Evolutionary conservation across 2,888 invertebrate species (phyloP).

Genomic region (Taenaris catops): DNA sequence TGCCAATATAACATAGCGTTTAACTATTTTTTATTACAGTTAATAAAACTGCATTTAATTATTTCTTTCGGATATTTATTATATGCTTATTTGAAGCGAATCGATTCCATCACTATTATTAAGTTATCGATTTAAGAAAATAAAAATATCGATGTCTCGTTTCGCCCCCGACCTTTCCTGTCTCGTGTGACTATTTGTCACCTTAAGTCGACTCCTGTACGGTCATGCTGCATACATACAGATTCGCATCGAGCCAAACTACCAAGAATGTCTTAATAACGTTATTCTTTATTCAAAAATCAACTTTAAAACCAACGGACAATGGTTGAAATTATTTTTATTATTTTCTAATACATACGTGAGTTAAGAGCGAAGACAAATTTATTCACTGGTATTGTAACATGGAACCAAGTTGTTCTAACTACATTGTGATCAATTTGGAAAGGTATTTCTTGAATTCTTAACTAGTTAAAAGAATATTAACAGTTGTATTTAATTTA

Average conservation of each 20-base stretch:
- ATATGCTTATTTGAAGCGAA: no score
- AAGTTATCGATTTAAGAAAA: slow-evolving; percentile 67
- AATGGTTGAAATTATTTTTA: slow-evolving; percentile 28
- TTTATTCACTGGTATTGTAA: slow-evolving; percentile 61
- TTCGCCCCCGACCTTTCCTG: slow-evolving; percentile 63
- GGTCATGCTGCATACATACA: slow-evolving; percentile 61
- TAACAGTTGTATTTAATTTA: slow-evolving; percentile 6
- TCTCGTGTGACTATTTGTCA: slow-evolving; percentile 77
- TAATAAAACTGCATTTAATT: no score
- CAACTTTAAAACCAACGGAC: slow-evolving; percentile 18
- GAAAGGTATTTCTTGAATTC: slow-evolving; percentile 57
- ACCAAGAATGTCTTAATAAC: slow-evolving; percentile 32
- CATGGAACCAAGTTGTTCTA: slow-evolving; percentile 61
- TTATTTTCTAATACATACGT: slow-evolving; percentile 21
- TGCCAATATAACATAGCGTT: no score
- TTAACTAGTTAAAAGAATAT: slow-evolving; percentile 31
- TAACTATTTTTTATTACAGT: no score
- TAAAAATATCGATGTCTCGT: slow-evolving; percentile 70
- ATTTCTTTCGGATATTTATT: no score
- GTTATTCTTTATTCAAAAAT: slow-evolving; percentile 20
- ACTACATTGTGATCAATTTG: slow-evolving; percentile 65
- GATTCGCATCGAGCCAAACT: slow-evolving; percentile 58
- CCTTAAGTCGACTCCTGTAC: slow-evolving; percentile 74
- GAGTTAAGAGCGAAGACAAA: slow-evolving; percentile 29
- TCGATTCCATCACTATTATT: slow-evolving; percentile 57